Conservation (phyloP, 2,797 vertebrate genomes). For the Potorous gilbertii region DNA sequence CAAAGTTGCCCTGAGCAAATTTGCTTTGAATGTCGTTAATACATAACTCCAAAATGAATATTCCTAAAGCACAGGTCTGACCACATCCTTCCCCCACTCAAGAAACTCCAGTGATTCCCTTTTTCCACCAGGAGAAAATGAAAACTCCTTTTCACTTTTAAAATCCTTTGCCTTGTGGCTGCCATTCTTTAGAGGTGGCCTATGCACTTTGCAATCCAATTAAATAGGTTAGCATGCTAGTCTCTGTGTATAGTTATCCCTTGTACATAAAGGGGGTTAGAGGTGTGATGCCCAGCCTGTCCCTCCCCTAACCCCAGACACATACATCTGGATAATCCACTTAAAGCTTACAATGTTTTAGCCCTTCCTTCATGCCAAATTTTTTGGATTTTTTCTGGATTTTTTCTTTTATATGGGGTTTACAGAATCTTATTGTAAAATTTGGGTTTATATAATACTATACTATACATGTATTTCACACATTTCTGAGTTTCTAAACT, state of each 20-base stretch:
- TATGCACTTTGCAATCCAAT: not conserved
- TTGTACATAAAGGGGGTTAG: not conserved
- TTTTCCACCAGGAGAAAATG: not conserved
- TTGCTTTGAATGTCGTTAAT: not conserved
- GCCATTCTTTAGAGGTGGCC: not conserved
- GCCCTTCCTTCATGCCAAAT: not conserved
- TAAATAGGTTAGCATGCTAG: not conserved
- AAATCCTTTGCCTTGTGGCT: not conserved
- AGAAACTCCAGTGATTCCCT: not conserved
- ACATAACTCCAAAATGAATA: not conserved
- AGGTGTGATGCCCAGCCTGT: too few relatives aligned
- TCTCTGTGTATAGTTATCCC: not conserved
- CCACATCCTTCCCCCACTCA: not conserved
- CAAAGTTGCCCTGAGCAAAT: not conserved
- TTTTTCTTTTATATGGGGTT: not conserved
- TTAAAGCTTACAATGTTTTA: not conserved
- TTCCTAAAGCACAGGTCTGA: not conserved
- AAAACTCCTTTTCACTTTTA: not conserved
- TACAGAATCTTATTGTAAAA: not conserved
- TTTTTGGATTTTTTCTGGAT: not conserved
- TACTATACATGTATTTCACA: not conserved
- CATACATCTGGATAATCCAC: not conserved
- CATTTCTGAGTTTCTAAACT: not conserved
- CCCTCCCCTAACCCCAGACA: too few relatives aligned
- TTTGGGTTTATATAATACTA: not conserved